Base-by-base conservation (phyloP, 2,888 invertebrate genomes). In the Lapara coniferarum region DNA sequence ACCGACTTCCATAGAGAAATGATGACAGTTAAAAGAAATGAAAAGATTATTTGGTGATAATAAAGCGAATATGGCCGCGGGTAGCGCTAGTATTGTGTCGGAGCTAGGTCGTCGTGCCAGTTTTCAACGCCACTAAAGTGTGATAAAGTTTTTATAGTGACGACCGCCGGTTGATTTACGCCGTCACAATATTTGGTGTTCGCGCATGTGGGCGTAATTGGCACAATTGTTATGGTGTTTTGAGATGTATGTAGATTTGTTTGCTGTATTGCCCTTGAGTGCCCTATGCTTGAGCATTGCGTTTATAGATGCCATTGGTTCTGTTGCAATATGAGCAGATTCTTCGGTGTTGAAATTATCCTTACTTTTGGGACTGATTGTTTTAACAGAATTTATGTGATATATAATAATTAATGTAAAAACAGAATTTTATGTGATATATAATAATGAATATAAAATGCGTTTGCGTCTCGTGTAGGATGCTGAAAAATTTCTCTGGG, bases 191-290 rank as follows among this genome's bases (percentile, higher is more conserved):
- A 70, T 72, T 69, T 68, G 58, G 70, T 67, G 66, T 37, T 46
- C 25, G 44, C 53, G 19, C 53, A 16, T 58, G 79, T 80, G 78
- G 76, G 78, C 73, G 81, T 78, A 79, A 81, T 79, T 81, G 80
- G 73, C 71, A 70, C 77, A 78, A 76, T 78, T 72, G 71, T 67
- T 63, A 63, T 51, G 71, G 25, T 51, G 44, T 16, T 57, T 76
- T 71, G 68, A 71, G 71, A 53, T 63, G 63, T 63, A 44, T 44
- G 53, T 63, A 51, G 59, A 69, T 69, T 58, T 52, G 46, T 30
- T 67, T 46, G 44, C 46, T 14, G 14, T 66, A 6, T 44, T 55
- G 57, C 49, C 16, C 57, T 57, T 57, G 56, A 16, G 14, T 57
- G 14, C 13, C 58, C 16, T 16, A 37, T 37, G 37, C 5, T 37